phyloP scores from a whole-genome alignment of 2,888 invertebrate genomes.

The Horisme vitalbata region DNA sequence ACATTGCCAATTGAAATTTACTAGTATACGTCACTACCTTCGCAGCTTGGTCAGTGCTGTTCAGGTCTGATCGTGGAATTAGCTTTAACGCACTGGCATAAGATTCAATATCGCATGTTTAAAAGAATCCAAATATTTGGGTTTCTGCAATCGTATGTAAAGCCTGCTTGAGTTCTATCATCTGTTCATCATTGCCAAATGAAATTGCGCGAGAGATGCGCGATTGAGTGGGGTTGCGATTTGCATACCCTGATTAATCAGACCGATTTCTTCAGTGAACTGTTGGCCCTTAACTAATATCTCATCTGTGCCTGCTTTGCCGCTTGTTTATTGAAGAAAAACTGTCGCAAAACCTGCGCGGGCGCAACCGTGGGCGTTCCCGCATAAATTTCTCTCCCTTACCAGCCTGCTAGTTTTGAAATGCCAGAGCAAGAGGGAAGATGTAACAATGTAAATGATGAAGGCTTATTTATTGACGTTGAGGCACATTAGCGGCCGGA shows the following conservation, averaged over 20 bases:
- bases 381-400: conserved; percentile 56
- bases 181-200: no score
- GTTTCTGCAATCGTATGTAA: no score
- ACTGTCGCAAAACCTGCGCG: conserved; percentile 56
- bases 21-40: conserved; percentile 41
- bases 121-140: no score
- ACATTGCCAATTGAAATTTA: conserved; percentile 46
- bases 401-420: conserved; percentile 28
- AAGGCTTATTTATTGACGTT: conserved; percentile 57
- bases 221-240: no score
- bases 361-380: conserved; percentile 56
- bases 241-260: no score
- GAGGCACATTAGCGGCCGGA: conserved; percentile 29
- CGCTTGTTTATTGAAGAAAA: conserved; percentile 61
- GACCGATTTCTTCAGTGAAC: background rate
- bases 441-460: conserved; percentile 60
- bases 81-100: no score
- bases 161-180: no score
- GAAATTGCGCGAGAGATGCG: no score
- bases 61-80: no score
- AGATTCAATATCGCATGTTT: no score
- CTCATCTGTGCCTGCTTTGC: conserved; percentile 28
- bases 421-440: conserved; percentile 19
- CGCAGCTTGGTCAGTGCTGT: background rate
- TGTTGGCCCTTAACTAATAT: background rate